Evolutionary conservation across 1,140 invertebrate species (phyloP), one percentile per base, ranked within the genome.

Genomic region (Druon quercuslanigerum): DNA sequence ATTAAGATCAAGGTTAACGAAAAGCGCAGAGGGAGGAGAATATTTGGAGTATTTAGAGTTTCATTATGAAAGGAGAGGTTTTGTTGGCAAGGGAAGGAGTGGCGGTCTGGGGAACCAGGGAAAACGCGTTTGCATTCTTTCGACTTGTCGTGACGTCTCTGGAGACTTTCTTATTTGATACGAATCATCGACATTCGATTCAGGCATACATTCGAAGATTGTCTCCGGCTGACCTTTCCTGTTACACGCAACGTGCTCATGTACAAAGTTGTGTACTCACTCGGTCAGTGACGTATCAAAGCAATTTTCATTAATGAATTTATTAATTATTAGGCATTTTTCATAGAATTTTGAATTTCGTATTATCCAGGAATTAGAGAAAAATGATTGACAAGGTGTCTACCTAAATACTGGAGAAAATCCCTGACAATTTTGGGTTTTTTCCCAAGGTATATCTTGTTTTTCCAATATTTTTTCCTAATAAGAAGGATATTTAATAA

Each of bases 41-140:
- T 17, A 17, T 11, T 56, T 56, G 19, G 54, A 11, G 19, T 20
- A 17, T 19, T 19, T 19, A 17, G 17, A 56, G 9, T 16, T 66
- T 66, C 4, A 16, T 13, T 56, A 17, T 7, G 9, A 19, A 17
- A n/a, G 13, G 1, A 46, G 25, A 66, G 33, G 14, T 66, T 66
- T 66, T 66, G 54, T 19, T 56, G 54, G 20, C 40, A 9, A 46
- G n/a, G 33, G 13, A 13, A 66, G n/a, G 25, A 66, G 40, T 13
- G 20, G 40, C 40, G 57, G 19, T 7, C 5, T 14, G 57, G 14
- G 19, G 57, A 40, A 13, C 16, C 11, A n/a, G 60, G 60, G 60
- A 66, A 66, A 66, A 40, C 33, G 40, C 60, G 60, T 66, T 66
- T 66, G 60, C 60, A 66, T 66, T 66, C 60, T 66, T 66, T 66